phyloP scores from a whole-genome alignment of 2,888 invertebrate genomes.

The Aradus depressus region DNA sequence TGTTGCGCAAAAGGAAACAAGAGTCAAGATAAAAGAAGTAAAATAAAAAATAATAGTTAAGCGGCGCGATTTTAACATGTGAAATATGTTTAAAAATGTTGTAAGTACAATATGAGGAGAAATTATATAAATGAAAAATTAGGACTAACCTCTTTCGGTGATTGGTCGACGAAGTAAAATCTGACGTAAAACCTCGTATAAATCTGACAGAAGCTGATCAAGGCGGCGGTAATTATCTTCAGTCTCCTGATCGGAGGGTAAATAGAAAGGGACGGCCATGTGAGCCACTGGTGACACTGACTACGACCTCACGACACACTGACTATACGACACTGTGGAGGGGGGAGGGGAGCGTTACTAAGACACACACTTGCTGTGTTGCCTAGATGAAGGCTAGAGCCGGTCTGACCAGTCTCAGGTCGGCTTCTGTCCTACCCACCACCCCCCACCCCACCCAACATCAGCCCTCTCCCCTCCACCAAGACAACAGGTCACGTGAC shows the following conservation, averaged over 20 bases:
- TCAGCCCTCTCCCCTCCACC: neutral
- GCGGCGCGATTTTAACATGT: too few relatives aligned
- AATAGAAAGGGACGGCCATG: conserved; percentile 48
- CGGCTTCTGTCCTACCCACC: conserved; percentile 21
- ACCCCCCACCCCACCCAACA: conserved; percentile 19
- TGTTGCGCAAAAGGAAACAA: too few relatives aligned
- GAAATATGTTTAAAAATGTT: too few relatives aligned
- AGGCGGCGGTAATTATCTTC: conserved; percentile 47
- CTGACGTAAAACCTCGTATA: conserved; percentile 46
- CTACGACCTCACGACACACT: neutral
- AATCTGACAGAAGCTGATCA: conserved; percentile 46
- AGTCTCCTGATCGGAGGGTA: conserved; percentile 45
- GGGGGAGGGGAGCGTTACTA: neutral
- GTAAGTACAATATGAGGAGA: too few relatives aligned
- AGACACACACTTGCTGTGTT: conserved; percentile 1
- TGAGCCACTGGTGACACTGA: neutral
- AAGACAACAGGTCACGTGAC: conserved; percentile 21
- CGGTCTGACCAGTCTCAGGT: conserved; percentile 20
- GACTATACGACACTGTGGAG: neutral
- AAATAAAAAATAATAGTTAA: too few relatives aligned
- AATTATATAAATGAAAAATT: neutral
- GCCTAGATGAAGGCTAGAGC: conserved; percentile 14
- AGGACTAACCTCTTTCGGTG: conserved; percentile 18
- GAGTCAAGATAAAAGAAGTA: too few relatives aligned
- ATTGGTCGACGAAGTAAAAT: conserved; percentile 36